Evolutionary conservation across 1,140 invertebrate species (phyloP), one percentile per base, ranked within the genome.

Genomic region (Prorops nasuta): DNA sequence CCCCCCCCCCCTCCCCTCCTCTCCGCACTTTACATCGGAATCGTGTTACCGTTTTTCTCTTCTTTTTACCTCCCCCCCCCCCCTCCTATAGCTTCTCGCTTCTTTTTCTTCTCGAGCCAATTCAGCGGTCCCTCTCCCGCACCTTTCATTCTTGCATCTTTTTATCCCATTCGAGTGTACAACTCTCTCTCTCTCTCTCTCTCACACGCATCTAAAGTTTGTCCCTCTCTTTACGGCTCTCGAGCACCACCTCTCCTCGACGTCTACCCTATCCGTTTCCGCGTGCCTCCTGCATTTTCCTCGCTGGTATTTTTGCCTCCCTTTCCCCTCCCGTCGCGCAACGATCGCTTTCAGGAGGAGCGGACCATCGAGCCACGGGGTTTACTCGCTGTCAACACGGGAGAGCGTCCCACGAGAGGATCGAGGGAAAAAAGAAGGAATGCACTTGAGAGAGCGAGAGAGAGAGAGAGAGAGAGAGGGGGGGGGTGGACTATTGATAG

Each of bases 301-400:
- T 18, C 40, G 9, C 20, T 43, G 34, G 16, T 19, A 43, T 49
- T 49, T 15, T 49, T 10, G 19, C 12, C 8, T 24, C 17, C 18
- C 8, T 24, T 28, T n/a, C n/a, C 24, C 14, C 40, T 43, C 24
- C 9, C 36, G 34, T 15, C 38, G n/a, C 18, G 14, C 19, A n/a
- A 10, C 3, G 51, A 54, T 50, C 41, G 36, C 41, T 54, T 54
- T 54, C 48, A 50, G 41, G 41, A n/a, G n/a, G n/a, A 18, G n/a
- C 39, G 17, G 31, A 21, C 24, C 35, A 44, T 39, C 41, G 19
- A 35, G 36, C 36, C 47, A 44, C 49, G 47, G 40, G 39, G 51
- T 54, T 53, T 53, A 47, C 51, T 36, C 51, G 18, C 14, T 38
- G 46, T 53, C 51, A 53, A 53, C 51, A 51, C 19, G 19, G 6